Percentiles rank a stretch among this genome's conserved stretches.
Evolutionary conservation across 2,797 vertebrate species (phyloP).

Genomic region (Sardinella longiceps): DNA sequence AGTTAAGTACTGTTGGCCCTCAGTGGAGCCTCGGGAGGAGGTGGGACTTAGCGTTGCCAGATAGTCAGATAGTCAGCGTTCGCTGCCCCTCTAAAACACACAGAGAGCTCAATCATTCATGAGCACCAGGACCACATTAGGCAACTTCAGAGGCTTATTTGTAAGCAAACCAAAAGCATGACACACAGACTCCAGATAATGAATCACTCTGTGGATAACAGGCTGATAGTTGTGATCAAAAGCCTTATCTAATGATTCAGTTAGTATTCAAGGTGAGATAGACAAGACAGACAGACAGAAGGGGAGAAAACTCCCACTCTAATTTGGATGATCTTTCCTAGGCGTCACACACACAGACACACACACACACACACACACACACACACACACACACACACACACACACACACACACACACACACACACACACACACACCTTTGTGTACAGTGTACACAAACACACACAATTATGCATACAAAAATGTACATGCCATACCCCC

Average conservation of each 20-base stretch:
- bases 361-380: too few species aligned
- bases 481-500: too few species aligned
- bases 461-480: too few species aligned
- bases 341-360: not conserved
- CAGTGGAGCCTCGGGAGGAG: not conserved
- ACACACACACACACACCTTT: too few species aligned
- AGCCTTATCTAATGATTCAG: not conserved
- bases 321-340: not conserved
- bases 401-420: not conserved
- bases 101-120: not conserved
- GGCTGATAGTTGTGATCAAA: not conserved
- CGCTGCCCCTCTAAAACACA: not conserved
- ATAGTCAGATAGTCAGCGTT: not conserved
- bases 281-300: not conserved
- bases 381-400: not conserved
- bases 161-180: not conserved
- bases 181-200: not conserved
- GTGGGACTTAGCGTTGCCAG: not conserved
- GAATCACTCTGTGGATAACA: not conserved
- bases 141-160: not conserved
- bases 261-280: not conserved
- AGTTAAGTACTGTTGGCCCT: not conserved
- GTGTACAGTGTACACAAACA: too few species aligned
- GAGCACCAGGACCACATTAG: not conserved
- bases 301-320: not conserved